A percentile compares a stretch with the other conserved stretches of the same genome.
These are phyloP conservation scores for Poecile atricapillus DNA, from an alignment of 2,113 vertebrate species.

Conservation along the genomic window DNA sequence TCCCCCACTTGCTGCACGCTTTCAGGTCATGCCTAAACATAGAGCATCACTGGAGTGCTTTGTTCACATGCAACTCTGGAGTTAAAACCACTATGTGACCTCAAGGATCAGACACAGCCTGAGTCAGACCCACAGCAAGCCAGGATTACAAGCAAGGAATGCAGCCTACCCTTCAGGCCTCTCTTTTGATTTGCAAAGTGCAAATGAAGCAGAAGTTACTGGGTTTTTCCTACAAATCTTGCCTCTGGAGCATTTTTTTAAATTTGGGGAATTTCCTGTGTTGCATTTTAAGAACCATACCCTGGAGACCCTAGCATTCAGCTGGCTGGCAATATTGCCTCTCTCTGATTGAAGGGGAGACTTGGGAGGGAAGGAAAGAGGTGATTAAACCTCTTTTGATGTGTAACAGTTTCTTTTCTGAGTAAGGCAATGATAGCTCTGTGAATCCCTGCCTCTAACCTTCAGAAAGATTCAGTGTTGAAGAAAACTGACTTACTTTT, in stretches of 20 bases:
- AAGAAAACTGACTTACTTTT: neutral
- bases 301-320: neutral
- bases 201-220: neutral
- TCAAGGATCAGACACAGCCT: neutral
- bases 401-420: neutral
- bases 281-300: neutral
- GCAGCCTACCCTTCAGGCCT: neutral
- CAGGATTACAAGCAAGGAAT: neutral
- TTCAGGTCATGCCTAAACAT: neutral
- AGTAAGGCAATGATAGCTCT: neutral
- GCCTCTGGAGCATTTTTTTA: neutral
- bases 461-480: neutral
- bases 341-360: neutral
- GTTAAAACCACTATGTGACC: neutral
- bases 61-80: neutral
- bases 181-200: neutral
- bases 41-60: neutral
- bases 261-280: neutral
- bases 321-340: neutral
- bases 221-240: neutral
- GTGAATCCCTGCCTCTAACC: neutral
- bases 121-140: neutral
- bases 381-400: neutral
- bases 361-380: neutral
- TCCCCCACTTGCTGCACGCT: accelerated